phyloP scores from a whole-genome alignment of 2,113 vertebrate genomes.

The Argyrosomus japonicus region DNA sequence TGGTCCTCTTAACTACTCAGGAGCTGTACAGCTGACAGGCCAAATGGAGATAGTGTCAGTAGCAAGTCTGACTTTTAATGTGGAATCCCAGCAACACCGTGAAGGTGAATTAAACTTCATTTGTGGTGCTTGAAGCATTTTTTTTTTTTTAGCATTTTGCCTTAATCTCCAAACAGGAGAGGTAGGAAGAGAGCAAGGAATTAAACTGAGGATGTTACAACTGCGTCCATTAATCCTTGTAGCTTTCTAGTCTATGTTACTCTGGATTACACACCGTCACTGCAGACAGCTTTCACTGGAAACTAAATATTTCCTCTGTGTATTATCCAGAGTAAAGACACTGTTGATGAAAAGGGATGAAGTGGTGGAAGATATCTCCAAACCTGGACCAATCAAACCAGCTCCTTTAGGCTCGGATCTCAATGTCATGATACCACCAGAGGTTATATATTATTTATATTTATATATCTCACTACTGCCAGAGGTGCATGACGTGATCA shows the following conservation, averaged over 20 bases:
- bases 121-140: background rate
- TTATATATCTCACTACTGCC: background rate
- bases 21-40: background rate
- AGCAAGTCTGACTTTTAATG: background rate
- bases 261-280: too few species aligned
- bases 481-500: constrained; percentile 20
- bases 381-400: background rate
- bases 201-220: background rate
- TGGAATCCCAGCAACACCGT: background rate
- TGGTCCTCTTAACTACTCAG: background rate
- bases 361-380: background rate
- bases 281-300: background rate
- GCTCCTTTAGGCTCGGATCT: background rate
- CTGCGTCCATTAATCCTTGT: too few species aligned
- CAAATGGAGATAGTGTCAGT: background rate
- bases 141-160: background rate
- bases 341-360: background rate
- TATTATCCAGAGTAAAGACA: background rate
- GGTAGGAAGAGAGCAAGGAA: background rate
- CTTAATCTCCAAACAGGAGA: too few species aligned
- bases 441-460: background rate
- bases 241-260: background rate
- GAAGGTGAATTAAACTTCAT: background rate
- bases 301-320: background rate
- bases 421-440: background rate